phyloP scores from a whole-genome alignment of 2,888 invertebrate genomes.

The Eupithecia tripunctaria region DNA sequence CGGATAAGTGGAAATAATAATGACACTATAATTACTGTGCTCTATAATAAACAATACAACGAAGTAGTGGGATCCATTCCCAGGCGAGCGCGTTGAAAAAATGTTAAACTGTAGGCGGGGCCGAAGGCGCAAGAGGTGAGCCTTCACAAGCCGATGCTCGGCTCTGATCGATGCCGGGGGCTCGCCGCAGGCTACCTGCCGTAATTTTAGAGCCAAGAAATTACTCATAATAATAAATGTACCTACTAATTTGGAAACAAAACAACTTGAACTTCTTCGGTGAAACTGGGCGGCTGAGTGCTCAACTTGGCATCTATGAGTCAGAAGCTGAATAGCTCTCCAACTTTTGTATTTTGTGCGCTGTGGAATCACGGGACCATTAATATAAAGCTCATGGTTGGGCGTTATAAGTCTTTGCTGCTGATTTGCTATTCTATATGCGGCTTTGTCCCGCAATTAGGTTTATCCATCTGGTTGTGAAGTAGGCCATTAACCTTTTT shows the following conservation, averaged over 20 bases:
- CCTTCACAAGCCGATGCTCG: conserved; percentile 61
- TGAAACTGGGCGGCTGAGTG: conserved; percentile 55
- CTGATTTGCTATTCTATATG: conserved; percentile 16
- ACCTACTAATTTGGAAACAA: conserved; percentile 77
- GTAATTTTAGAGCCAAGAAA: conserved; percentile 80
- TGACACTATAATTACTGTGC: conserved; percentile 69
- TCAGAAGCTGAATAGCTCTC: conserved; percentile 49
- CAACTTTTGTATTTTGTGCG: conserved; percentile 33
- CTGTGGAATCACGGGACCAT: not conserved
- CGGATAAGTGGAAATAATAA: conserved; percentile 60
- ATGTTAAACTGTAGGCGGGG: conserved; percentile 82
- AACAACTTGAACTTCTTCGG: conserved; percentile 61
- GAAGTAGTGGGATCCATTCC: conserved; percentile 73
- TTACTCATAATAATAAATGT: conserved; percentile 83
- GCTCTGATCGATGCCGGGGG: conserved; percentile 63
- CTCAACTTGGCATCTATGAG: conserved; percentile 59
- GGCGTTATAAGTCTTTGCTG: not conserved
- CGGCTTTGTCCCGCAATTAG: conserved; percentile 27
- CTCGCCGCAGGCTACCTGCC: conserved; percentile 81
- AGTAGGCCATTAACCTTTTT: conserved; percentile 30
- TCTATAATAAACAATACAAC: conserved; percentile 76
- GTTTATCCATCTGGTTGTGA: conserved; percentile 23
- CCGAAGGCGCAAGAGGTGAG: conserved; percentile 64
- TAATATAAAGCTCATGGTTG: conserved; percentile 9
- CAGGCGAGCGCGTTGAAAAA: conserved; percentile 71